Base-by-base conservation (phyloP, 2,797 vertebrate species). In the Alosa sapidissima region DNA sequence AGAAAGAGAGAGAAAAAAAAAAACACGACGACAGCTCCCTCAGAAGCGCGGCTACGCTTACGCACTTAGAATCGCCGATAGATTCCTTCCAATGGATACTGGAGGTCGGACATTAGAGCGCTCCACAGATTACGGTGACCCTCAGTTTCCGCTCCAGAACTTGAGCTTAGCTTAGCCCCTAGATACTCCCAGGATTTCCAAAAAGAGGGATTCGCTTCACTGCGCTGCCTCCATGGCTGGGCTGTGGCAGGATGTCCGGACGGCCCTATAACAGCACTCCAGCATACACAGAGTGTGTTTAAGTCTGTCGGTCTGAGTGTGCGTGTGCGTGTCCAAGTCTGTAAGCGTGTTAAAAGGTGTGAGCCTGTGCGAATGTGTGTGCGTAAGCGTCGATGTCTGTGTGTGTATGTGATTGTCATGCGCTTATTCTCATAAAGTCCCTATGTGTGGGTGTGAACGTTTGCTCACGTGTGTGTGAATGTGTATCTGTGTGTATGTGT, bases 231-330 rank as follows among this genome's bases (percentile, higher is more conserved):
- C 75, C 86, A 86, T 68, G 55, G 33, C 81, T 65, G 81, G 75
- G 41, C 33, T 48, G 65, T 4, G 84, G 89, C 85, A 49, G 89
- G 90, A 90, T 28, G 81, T 82, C 86, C 87, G 9, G 58, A 16
- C 28, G 3, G 83, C 83, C 51, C 65, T 3, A 58, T 28, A 81
- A 7, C 1, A n/a, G 55, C 45, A 49, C 41, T n/a, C 13, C 75
- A 60, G 65, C 52, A 48, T 51, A 82, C 72, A 16, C 10, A 3
- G 81, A 72, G n/a, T 28, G 16, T 82, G 54, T 54, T 84, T 49
- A 82, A 51, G 82, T 52, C 36, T 51, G 24, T 60, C 52, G 49
- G 55, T 81, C 82, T 52, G 47, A 47, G 51, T 52, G 68, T 24
- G 85, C 62, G 81, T 68, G 81, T 41, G 83, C 82, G 13, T 82